Percentiles rank a stretch among this genome's conserved stretches.
These are phyloP conservation scores for Ceyx margarethae DNA, from an alignment of 2,113 vertebrate species.

Conservation along the genomic window DNA sequence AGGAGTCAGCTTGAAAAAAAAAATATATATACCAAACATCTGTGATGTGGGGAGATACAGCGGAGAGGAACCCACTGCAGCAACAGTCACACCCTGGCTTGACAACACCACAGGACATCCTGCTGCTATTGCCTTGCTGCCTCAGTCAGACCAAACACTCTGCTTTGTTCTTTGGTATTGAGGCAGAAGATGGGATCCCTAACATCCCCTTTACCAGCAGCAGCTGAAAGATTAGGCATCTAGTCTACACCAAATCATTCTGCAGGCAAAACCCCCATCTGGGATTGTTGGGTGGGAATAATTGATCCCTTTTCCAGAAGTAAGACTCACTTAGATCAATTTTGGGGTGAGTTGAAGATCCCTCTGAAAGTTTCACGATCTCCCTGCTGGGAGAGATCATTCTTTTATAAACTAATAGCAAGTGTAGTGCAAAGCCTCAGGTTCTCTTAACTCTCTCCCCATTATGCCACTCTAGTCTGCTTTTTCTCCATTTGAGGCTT, in stretches of 20 bases:
- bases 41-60: neutral
- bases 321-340: neutral
- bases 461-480: neutral
- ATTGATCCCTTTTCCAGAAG: neutral
- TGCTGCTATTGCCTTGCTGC: neutral
- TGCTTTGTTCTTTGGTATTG: neutral
- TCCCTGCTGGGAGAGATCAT: neutral
- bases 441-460: neutral
- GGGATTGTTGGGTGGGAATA: neutral
- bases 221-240: neutral
- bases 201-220: neutral
- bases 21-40: neutral
- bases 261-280: neutral
- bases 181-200: neutral
- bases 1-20: neutral
- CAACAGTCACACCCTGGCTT: rapidly evolving
- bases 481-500: neutral
- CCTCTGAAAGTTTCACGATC: neutral
- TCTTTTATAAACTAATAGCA: neutral
- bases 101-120: neutral
- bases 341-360: neutral
- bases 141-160: neutral
- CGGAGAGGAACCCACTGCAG: neutral
- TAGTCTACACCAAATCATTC: neutral
- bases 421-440: neutral